Conservation (phyloP, 2,888 invertebrate species). For the Scaptomyza polygonia region DNA sequence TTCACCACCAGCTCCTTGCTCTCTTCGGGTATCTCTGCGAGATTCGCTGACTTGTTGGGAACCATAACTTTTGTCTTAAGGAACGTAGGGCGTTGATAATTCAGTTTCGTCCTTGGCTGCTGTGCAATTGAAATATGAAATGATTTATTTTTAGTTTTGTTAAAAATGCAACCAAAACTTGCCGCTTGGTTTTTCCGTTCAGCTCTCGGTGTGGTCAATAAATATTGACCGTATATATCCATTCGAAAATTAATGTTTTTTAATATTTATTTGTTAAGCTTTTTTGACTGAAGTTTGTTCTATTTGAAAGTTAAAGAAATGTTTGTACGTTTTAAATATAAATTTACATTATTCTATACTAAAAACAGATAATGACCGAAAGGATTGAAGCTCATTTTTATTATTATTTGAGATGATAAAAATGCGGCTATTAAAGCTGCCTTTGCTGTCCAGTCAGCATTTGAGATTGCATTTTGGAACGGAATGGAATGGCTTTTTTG, state of each 20-base stretch:
- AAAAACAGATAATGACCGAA: no score
- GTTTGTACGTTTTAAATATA: neutral
- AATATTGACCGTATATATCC: neutral
- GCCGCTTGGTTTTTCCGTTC: neutral
- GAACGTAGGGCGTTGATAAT: neutral
- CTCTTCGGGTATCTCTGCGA: neutral
- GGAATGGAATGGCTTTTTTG: slow-evolving; percentile 17
- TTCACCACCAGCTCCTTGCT: neutral
- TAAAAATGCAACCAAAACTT: neutral
- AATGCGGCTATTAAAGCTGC: neutral
- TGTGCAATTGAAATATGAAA: neutral
- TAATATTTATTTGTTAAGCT: no score
- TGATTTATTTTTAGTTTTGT: neutral
- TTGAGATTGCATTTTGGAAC: slow-evolving; percentile 66
- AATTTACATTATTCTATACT: no score
- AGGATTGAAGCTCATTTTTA: neutral
- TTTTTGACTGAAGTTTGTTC: neutral
- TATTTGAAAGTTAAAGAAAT: neutral
- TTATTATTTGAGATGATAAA: neutral
- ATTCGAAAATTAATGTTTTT: no score
- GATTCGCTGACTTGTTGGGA: neutral
- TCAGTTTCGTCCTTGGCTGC: neutral
- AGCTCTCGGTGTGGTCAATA: neutral
- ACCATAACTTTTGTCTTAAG: neutral
- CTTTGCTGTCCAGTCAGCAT: slow-evolving; percentile 20